Base-by-base conservation (phyloP, 2,888 invertebrate species). In the Cheilosia urbana region DNA sequence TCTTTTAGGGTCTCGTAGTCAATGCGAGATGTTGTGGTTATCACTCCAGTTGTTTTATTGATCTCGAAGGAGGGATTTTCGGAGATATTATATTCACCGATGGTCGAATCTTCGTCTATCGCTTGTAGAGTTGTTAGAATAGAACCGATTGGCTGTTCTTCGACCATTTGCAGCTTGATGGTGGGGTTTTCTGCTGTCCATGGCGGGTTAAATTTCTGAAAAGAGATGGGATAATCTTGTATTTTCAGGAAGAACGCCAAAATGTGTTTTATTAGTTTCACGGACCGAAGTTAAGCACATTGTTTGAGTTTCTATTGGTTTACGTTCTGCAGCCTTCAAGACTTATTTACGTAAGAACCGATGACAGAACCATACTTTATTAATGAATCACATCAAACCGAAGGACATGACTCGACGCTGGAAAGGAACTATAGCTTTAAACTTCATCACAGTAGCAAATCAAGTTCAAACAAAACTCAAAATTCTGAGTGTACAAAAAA, bases 101-200 rank as follows among this genome's bases (percentile, higher is more conserved):
- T 96, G 63, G 96, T 96, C 0, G 97, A 97, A 89, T 98, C 97
- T 79, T 94, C 94, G 90, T 98, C 98, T 0, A 94, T 95, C 0
- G 97, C 97, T 15, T 94, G 94, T 89, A 96, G 95, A 0, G 96
- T 96, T 49, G 95, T 94, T 2, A 98, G 94, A 9, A 96, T 93
- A 0, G 96, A 95, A 9, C 97, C 97, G 0, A 95, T 91, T 0
- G 97, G 96, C 90, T 96, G 96, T 89, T 97, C 98, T 91, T 98
- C 98, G 68, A 95, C 94, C 88, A 97, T 93, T 90, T 95, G 94
- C 69, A 96, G 92, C 62, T 93, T 93, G 87, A 96, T 95, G 58
- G 93, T 91, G 0, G 96, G 95, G 88, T 94, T 93, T 55, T 94
- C 94, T 15, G 92, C 91, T 0, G 95, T 95, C 96, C 96, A 96